These are phyloP conservation scores for Ispidina picta DNA, from an alignment of 2,797 vertebrate genomes.

Conservation along the genomic window DNA sequence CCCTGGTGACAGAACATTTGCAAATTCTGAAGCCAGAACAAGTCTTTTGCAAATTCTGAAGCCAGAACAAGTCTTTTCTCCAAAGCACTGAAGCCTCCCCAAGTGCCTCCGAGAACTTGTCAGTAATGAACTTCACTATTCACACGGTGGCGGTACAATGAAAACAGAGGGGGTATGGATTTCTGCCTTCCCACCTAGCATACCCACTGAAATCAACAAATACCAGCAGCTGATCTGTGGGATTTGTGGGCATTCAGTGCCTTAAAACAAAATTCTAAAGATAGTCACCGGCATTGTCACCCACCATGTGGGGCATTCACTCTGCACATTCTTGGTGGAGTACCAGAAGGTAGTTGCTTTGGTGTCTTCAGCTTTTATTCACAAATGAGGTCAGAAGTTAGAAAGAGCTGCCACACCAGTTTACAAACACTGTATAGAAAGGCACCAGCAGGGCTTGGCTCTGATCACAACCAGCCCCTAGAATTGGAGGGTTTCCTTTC, in stretches of 20 bases:
- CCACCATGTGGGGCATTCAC: accelerated
- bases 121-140: background rate
- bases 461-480: background rate
- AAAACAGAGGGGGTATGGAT: background rate
- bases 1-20: background rate
- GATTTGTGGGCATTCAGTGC: background rate
- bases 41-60: too few relatives aligned
- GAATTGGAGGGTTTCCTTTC: background rate
- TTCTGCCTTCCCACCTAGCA: background rate
- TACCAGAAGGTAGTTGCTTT: background rate
- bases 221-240: background rate
- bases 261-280: background rate
- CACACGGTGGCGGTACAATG: background rate
- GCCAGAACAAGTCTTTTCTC: background rate
- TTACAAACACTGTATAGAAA: background rate
- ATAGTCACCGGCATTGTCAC: background rate
- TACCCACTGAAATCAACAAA: background rate
- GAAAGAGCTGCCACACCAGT: background rate
- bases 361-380: background rate
- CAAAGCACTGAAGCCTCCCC: background rate
- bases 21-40: background rate
- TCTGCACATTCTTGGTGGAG: background rate
- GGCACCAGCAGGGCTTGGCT: background rate
- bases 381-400: background rate
- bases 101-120: background rate